These are phyloP conservation scores for Doris montereyensis DNA, from an alignment of 2,888 invertebrate species.

Conservation along the genomic window DNA sequence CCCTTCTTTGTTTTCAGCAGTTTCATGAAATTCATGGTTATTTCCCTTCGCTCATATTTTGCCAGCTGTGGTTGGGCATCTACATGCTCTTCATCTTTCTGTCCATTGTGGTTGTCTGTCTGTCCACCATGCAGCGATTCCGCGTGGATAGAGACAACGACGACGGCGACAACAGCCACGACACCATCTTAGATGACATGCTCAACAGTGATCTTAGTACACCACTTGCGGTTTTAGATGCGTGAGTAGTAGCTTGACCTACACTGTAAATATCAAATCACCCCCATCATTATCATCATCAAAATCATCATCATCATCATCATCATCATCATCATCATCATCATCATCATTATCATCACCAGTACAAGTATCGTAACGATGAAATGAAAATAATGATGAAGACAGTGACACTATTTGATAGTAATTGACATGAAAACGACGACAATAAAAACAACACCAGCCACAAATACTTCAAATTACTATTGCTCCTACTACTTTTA, in stretches of 20 bases:
- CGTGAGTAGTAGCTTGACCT: no score
- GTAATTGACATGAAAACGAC: no score
- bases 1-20: background rate
- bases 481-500: background rate
- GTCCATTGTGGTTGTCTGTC: background rate
- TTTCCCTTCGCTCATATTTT: background rate
- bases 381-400: no score
- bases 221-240: background rate
- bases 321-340: background rate
- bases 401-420: no score
- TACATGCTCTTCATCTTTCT: slow-evolving; percentile 1
- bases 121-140: background rate
- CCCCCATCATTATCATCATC: background rate
- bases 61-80: slow-evolving; percentile 1
- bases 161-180: background rate
- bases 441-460: background rate
- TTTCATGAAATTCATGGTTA: background rate
- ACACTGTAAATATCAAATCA: no score
- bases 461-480: background rate
- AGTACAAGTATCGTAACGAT: background rate
- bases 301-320: background rate
- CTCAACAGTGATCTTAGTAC: slow-evolving; percentile 6
- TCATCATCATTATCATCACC: background rate
- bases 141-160: background rate
- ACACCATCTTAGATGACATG: background rate